phyloP scores from a whole-genome alignment of 2,888 invertebrate genomes.

The Meganola albula region DNA sequence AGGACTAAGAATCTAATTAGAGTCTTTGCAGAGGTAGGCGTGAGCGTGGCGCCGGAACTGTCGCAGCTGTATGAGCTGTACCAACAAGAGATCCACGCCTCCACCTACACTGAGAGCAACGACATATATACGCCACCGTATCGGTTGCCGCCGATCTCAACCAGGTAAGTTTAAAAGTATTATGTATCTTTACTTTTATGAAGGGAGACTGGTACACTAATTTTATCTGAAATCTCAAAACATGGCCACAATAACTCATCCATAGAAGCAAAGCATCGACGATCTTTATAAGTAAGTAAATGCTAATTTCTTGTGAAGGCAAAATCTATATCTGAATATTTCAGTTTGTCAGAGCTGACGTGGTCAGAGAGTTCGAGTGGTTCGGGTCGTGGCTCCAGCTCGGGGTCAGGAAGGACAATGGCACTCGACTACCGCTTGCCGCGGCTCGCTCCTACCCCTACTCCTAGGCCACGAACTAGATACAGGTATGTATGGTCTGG shows the following conservation, averaged over 20 bases:
- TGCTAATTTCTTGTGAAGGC: background rate
- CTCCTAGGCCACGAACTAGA: conserved; percentile 56
- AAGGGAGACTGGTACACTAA: too few species aligned
- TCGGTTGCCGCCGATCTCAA: conserved; percentile 81
- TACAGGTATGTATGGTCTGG: conserved; percentile 64
- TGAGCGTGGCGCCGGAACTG: conserved; percentile 84
- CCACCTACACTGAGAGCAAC: conserved; percentile 83
- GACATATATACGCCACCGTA: conserved; percentile 73
- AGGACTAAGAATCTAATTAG: too few species aligned
- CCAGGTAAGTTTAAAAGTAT: conserved; percentile 62
- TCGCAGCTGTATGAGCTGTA: conserved; percentile 89
- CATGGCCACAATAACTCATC: too few species aligned
- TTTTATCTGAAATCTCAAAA: too few species aligned
- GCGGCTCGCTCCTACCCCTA: conserved; percentile 49
- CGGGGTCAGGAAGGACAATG: conserved; percentile 58
- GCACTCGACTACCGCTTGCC: conserved; percentile 50
- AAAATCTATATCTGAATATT: background rate
- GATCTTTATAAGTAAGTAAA: too few species aligned
- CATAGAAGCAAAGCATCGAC: too few species aligned
- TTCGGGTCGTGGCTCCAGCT: conserved; percentile 69
- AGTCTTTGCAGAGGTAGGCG: conserved; percentile 82
- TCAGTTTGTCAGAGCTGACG: conserved; percentile 60
- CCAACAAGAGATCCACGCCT: conserved; percentile 91
- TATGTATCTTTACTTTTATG: background rate
- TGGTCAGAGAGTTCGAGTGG: conserved; percentile 74